Evolutionary conservation across 2,113 vertebrate species (phyloP).

Genomic region (Platysteira castanea): DNA sequence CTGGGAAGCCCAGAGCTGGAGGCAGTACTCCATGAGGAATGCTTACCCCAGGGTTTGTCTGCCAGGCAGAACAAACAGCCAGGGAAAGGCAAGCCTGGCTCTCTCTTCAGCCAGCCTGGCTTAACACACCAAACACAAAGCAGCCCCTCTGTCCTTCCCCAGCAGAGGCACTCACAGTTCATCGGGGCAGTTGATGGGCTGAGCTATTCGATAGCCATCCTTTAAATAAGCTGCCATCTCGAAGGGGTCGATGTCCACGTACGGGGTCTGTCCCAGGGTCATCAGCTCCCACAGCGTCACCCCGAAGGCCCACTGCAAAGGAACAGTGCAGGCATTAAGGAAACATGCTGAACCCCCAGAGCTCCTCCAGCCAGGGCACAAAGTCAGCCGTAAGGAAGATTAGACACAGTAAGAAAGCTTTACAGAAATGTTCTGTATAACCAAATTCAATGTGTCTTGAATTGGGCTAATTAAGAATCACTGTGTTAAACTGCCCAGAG

Average conservation of each 20-base stretch:
- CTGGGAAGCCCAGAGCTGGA: background rate
- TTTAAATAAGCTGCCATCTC: conserved; percentile 99
- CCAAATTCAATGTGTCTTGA: background rate
- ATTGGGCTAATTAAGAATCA: background rate
- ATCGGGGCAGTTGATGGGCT: conserved; percentile 98
- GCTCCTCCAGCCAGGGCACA: background rate
- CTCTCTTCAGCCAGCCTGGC: background rate
- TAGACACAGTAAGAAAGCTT: background rate
- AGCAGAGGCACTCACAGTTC: conserved; percentile 84
- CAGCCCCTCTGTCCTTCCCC: background rate
- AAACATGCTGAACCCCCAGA: rapidly evolving
- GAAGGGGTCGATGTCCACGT: conserved; percentile 97
- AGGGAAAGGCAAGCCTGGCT: background rate
- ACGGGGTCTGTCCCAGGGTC: conserved; percentile 97
- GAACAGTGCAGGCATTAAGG: background rate
- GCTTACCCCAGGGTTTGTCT: background rate
- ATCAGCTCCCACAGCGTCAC: conserved; percentile 97
- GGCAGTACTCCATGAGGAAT: background rate
- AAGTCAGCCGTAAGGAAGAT: background rate
- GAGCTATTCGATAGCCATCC: conserved; percentile 97
- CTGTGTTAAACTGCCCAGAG: background rate
- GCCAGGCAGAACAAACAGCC: background rate
- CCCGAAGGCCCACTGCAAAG: conserved; percentile 93
- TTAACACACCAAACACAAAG: rapidly evolving
- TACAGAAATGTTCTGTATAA: background rate